Percentiles rank a stretch among this genome's conserved stretches.
Evolutionary conservation across 2,888 invertebrate genomes (phyloP).

Genomic region (Cynaeus angustus): DNA sequence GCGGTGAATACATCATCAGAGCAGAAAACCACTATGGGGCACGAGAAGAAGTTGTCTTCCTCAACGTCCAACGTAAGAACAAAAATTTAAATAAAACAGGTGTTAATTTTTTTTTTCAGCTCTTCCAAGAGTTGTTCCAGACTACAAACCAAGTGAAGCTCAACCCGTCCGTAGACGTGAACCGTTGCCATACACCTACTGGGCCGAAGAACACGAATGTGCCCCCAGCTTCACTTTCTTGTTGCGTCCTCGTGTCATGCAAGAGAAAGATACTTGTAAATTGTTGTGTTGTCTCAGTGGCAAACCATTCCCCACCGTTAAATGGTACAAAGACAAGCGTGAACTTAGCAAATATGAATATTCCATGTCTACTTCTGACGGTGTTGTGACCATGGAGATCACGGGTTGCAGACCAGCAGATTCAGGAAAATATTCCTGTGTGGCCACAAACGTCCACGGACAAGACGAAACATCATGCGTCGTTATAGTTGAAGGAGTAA

Average conservation of each 20-base stretch:
- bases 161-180: conserved; percentile 85
- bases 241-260: conserved; percentile 98
- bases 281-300: conserved; percentile 97
- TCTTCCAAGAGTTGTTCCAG: conserved; percentile 81
- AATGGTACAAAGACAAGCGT: conserved; percentile 93
- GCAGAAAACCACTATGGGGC: conserved; percentile 98
- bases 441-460: conserved; percentile 95
- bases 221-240: conserved; percentile 99
- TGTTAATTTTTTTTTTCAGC: conserved; percentile 72
- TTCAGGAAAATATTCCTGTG: conserved; percentile 96
- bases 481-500: conserved; percentile 94
- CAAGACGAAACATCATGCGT: conserved; percentile 96
- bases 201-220: conserved; percentile 94
- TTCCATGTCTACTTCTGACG: conserved; percentile 92
- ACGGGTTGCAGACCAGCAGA: conserved; percentile 95
- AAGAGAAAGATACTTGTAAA: conserved; percentile 96
- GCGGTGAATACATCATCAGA: conserved; percentile 97
- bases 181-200: conserved; percentile 88
- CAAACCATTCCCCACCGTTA: conserved; percentile 94
- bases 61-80: conserved; percentile 92
- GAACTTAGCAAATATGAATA: conserved; percentile 94
- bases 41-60: conserved; percentile 96
- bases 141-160: conserved; percentile 80
- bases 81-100: not conserved
- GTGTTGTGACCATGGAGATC: conserved; percentile 98